These are phyloP conservation scores for Melolontha melolontha DNA, from an alignment of 2,888 invertebrate genomes.

Conservation along the genomic window DNA sequence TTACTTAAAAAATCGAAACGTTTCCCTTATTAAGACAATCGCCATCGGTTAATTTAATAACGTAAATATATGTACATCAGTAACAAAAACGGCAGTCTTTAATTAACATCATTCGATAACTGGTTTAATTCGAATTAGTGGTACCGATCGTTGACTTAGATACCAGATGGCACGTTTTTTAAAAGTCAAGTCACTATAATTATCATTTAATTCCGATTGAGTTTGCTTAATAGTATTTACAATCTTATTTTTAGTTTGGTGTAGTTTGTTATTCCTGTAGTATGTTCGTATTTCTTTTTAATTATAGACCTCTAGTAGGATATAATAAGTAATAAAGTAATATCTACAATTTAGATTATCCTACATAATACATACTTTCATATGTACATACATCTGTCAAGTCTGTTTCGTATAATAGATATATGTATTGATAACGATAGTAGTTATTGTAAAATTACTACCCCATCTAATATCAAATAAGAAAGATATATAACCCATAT, in stretches of 20 bases:
- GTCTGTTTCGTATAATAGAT: neutral
- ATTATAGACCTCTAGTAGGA: slow-evolving; percentile 3
- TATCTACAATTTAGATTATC: slow-evolving; percentile 3
- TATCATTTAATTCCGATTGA: slow-evolving; percentile 16
- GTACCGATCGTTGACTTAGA: slow-evolving; percentile 9
- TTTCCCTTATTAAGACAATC: slow-evolving; percentile 16
- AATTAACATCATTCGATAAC: slow-evolving; percentile 24
- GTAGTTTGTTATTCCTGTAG: slow-evolving; percentile 8
- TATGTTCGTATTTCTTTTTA: neutral
- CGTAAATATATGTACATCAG: neutral
- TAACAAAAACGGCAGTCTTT: slow-evolving; percentile 8
- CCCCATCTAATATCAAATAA: neutral
- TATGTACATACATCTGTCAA: slow-evolving; percentile 5
- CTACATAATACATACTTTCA: neutral
- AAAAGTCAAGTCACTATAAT: slow-evolving; percentile 13
- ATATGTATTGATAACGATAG: slow-evolving; percentile 2
- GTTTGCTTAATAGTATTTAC: slow-evolving; percentile 21
- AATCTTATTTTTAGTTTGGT: neutral
- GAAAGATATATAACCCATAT: slow-evolving; percentile 1
- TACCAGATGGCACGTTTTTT: slow-evolving; percentile 14
- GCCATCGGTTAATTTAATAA: slow-evolving; percentile 21
- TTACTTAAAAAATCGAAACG: slow-evolving; percentile 13
- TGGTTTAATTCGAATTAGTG: slow-evolving; percentile 7
- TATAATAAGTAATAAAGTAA: slow-evolving; percentile 4
- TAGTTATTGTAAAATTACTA: slow-evolving; percentile 6